phyloP scores from a whole-genome alignment of 1,140 invertebrate genomes.

The Diploscapter pachys region DNA sequence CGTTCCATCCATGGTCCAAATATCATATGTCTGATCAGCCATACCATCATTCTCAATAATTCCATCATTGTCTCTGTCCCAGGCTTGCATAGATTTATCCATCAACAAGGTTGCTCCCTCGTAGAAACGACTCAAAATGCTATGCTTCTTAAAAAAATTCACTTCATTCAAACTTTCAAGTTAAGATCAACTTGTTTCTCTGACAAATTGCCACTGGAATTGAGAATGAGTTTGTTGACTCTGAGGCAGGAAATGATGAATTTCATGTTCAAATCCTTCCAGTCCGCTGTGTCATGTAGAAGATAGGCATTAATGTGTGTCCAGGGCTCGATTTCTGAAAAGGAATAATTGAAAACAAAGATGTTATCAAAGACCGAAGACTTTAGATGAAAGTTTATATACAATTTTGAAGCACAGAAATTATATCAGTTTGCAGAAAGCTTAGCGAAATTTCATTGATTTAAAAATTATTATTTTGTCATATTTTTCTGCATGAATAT shows the following conservation, averaged over 20 bases:
- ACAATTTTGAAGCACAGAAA: neutral
- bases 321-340: conserved; percentile 78
- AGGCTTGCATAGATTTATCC: conserved; percentile 62
- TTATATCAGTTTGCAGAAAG: conserved; percentile 3
- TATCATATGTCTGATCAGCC: conserved; percentile 88
- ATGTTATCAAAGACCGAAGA: conserved; percentile 4
- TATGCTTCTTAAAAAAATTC: neutral
- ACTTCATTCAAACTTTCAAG: conserved; percentile 13
- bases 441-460: neutral
- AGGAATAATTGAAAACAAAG: conserved; percentile 8
- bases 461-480: neutral
- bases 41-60: conserved; percentile 83
- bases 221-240: conserved; percentile 17
- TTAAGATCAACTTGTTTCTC: conserved; percentile 11
- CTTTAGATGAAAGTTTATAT: neutral
- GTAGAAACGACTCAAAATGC: conserved; percentile 27
- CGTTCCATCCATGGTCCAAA: conserved; percentile 81
- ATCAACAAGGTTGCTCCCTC: conserved; percentile 14
- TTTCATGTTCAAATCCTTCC: conserved; percentile 88
- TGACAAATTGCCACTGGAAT: neutral
- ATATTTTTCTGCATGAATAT: neutral
- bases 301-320: conserved; percentile 78
- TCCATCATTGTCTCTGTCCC: conserved; percentile 79
- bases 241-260: conserved; percentile 67
- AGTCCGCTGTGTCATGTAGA: conserved; percentile 82